These are phyloP conservation scores for Rhagonycha lutea DNA, from an alignment of 2,888 invertebrate genomes.

Conservation along the genomic window DNA sequence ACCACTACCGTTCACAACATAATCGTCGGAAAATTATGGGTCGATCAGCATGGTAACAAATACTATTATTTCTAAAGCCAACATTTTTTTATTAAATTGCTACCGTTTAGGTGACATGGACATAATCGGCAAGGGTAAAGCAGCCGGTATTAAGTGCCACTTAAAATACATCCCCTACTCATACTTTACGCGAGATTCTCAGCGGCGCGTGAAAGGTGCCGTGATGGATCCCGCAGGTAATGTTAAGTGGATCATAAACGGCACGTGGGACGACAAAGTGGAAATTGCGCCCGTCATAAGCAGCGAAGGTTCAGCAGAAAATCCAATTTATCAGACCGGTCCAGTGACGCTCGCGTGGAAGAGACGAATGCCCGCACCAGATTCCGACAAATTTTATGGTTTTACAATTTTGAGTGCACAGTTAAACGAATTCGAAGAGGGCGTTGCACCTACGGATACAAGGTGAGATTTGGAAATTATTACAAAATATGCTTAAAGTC, in stretches of 20 bases:
- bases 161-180: slow-evolving; percentile 98
- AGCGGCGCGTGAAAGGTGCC: slow-evolving; percentile 85
- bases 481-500: too few species aligned
- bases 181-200: slow-evolving; percentile 96
- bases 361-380: slow-evolving; percentile 72
- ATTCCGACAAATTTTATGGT: slow-evolving; percentile 82
- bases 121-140: slow-evolving; percentile 83
- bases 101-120: slow-evolving; percentile 84
- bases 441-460: slow-evolving; percentile 94
- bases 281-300: slow-evolving; percentile 88
- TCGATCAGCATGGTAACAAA: slow-evolving; percentile 86
- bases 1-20: slow-evolving; percentile 99
- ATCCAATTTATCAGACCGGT: slow-evolving; percentile 92
- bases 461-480: slow-evolving; percentile 51
- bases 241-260: slow-evolving; percentile 75
- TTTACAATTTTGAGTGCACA: slow-evolving; percentile 95
- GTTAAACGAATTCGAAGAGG: slow-evolving; percentile 91
- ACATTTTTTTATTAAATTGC: background rate
- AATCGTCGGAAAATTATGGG: slow-evolving; percentile 99
- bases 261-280: slow-evolving; percentile 95
- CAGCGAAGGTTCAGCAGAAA: slow-evolving; percentile 68
- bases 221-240: slow-evolving; percentile 74
- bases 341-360: slow-evolving; percentile 87
- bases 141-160: slow-evolving; percentile 90
- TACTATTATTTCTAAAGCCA: background rate